Base-by-base conservation (phyloP, 2,888 invertebrate genomes). In the Acleris sparsana region DNA sequence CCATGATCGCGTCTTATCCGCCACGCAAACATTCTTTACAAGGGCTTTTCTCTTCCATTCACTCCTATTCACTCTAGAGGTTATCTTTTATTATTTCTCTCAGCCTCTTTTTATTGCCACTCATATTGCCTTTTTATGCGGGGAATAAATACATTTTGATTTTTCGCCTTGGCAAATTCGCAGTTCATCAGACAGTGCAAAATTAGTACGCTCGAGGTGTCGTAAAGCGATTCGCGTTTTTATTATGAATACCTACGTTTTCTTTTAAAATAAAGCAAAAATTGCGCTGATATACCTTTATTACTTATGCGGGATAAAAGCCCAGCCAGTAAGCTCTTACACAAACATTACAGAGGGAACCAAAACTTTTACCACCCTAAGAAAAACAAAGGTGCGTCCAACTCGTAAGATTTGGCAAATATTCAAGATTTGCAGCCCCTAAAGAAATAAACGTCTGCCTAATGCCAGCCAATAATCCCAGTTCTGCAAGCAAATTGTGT, bases 81-180 rank as follows among this genome's bases (percentile, higher is more conserved):
- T 92, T 92, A 91, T 90, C 89, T 91, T 90, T 92, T 90, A 91
- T 91, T 88, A 88, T 88, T 88, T 88, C 87, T 85, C 85, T 77
- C 86, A 77, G 84, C 85, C 88, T 83, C 87, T 82, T 88, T 88
- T 89, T 89, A 89, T 89, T 89, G 89, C 91, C 88, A 83, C 85
- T 86, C 89, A 91, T 92, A 92, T 92, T 92, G 92, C 89, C 91
- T 92, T 92, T 92, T 92, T 92, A 90, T 91, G 85, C 89, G 82
- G 83, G 79, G 92, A 91, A 92, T 92, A 92, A 92, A 92, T 92
- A 91, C 92, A 92, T 92, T 92, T 89, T 91, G 92, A 92, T 92
- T 92, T 39, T 88, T 85, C 83, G 86, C 87, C 78, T 78, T 82
- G 82, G 79, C 80, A 81, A 79, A 80, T 82, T 83, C 84, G 80